Conservation (phyloP, 35 echinoderm and acorn worm species). For the Ophioderma brevispina region DNA sequence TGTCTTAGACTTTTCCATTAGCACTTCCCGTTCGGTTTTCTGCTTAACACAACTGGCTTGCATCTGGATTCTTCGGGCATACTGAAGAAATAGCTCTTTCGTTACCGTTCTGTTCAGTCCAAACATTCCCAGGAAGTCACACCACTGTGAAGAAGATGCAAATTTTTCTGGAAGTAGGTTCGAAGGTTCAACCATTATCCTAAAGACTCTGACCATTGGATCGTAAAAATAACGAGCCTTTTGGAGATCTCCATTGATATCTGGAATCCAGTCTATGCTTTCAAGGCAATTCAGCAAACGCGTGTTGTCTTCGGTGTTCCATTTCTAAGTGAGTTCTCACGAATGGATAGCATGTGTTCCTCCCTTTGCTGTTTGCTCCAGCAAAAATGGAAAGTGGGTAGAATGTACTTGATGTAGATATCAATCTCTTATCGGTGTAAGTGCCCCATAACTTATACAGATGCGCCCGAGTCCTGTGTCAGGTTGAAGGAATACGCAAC, state of each 20-base stretch:
- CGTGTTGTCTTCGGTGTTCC: no score
- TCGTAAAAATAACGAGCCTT: neutral
- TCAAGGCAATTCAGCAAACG: neutral
- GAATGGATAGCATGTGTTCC: neutral
- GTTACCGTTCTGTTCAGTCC: neutral
- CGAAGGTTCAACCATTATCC: conserved; percentile 2
- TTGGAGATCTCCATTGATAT: neutral
- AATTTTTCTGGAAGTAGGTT: neutral
- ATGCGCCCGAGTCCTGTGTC: neutral
- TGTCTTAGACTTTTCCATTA: neutral
- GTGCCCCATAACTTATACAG: neutral
- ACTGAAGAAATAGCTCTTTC: neutral
- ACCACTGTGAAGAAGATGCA: neutral
- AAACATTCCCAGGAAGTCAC: neutral
- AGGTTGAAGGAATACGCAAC: conserved; percentile 9
- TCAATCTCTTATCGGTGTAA: neutral
- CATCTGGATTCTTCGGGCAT: neutral
- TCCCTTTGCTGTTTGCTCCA: neutral
- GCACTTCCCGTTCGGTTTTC: neutral
- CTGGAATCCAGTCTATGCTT: neutral
- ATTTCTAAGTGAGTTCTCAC: no score
- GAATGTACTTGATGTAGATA: neutral
- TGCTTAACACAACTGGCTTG: neutral
- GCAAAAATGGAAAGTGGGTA: conserved; percentile 25
- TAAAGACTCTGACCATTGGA: neutral